Evolutionary conservation across 2,888 invertebrate genomes (phyloP).

Genomic region (Junonia oenone): DNA sequence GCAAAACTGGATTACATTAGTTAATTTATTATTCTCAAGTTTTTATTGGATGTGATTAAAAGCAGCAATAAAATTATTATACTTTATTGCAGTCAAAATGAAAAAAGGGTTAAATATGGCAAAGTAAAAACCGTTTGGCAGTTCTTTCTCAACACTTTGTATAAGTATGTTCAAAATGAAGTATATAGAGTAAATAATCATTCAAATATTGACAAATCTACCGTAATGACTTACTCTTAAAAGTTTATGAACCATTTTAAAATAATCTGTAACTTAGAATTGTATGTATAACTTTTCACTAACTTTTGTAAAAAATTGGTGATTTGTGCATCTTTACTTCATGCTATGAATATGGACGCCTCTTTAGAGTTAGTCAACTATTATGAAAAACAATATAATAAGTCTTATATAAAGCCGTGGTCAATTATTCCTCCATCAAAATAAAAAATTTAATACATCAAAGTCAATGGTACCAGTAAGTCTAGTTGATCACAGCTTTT

Average conservation of each 20-base stretch:
- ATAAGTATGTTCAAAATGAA: not conserved
- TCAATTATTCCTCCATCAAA: constrained; percentile 53
- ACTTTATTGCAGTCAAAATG: too few species aligned
- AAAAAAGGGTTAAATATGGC: not conserved
- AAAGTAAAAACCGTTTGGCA: not conserved
- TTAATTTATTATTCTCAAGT: not conserved
- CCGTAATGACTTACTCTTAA: constrained; percentile 54
- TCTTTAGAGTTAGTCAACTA: constrained; percentile 74
- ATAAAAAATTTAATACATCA: constrained; percentile 13
- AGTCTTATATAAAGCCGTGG: constrained; percentile 70
- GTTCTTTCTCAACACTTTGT: not conserved
- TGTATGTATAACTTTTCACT: constrained; percentile 53
- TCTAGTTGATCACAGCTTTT: constrained; percentile 69
- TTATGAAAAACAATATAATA: constrained; percentile 72
- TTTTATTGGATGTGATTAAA: too few species aligned
- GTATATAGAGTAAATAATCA: constrained; percentile 45
- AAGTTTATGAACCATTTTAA: constrained; percentile 51
- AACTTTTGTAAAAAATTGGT: constrained; percentile 68
- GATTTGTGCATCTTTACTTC: constrained; percentile 71
- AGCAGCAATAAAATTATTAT: too few species aligned
- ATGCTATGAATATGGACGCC: constrained; percentile 74
- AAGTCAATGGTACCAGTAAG: constrained; percentile 32
- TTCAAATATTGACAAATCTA: constrained; percentile 58
- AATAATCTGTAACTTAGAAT: constrained; percentile 62
- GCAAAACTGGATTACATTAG: not conserved